Conservation (phyloP, 2,888 invertebrate genomes). For the Cephalotes varians region DNA sequence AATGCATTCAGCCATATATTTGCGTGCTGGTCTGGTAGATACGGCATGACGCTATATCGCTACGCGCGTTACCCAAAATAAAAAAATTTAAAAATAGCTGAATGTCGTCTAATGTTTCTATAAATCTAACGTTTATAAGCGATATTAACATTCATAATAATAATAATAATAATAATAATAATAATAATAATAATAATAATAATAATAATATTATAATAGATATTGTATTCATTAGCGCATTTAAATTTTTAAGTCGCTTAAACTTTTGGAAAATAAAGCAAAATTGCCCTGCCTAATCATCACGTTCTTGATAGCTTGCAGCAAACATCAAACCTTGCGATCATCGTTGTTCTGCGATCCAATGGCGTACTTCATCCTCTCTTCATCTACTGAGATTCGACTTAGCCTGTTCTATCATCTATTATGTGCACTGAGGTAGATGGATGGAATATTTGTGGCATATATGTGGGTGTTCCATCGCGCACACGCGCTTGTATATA, state of each 20-base stretch:
- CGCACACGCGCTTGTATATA: conserved; percentile 10
- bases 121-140: conserved; percentile 82
- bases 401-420: conserved; percentile 76
- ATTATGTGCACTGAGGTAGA: conserved; percentile 84
- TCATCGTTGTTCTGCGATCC: conserved; percentile 13
- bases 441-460: conserved; percentile 82
- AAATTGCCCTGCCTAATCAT: conserved; percentile 65
- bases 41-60: neutral
- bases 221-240: conserved; percentile 56
- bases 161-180: conserved; percentile 79
- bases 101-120: conserved; percentile 59
- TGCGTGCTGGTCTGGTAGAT: neutral
- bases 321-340: neutral
- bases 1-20: neutral
- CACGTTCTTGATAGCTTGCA: conserved; percentile 44
- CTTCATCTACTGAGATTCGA: conserved; percentile 68
- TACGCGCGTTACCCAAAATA: neutral
- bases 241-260: conserved; percentile 68
- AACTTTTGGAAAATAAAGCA: conserved; percentile 71
- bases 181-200: conserved; percentile 80
- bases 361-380: conserved; percentile 19
- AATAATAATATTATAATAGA: conserved; percentile 74
- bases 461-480: conserved; percentile 22
- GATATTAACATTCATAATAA: conserved; percentile 82
- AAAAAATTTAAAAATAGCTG: neutral